Evolutionary conservation across 37 sponge, comb jelly and placozoan species (phyloP), one percentile per base, ranked within the genome.

Genomic region (Petrosia ficiformis): DNA sequence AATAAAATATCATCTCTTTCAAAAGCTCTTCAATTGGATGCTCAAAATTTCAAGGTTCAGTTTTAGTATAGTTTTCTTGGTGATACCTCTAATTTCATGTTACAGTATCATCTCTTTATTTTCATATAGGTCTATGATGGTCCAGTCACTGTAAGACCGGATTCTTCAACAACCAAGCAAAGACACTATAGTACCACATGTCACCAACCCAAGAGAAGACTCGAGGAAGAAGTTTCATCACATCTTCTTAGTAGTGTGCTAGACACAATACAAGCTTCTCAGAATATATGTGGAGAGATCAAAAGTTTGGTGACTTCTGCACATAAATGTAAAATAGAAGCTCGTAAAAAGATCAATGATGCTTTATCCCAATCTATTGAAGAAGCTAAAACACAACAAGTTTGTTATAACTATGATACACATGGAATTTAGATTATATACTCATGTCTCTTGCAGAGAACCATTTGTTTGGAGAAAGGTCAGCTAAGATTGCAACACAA

Each of bases 1-100:
- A 33, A 77, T 30, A 81, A 70, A 39, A 67, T 81, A 29, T 22
- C 71, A n/a, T 39, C 68, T 25, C 67, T 81, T 35, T 87, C 87
- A 19, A 44, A 66, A 16, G n/a, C 72, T 48, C 77, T 87, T 4
- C 70, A 71, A 21, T 68, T 87, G 1, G 82, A 87, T 71, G 82
- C 82, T 3, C 87, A 87, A 80, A 59, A 43, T 29, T 87, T 81
- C 48, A 77, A 81, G 81, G 87, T 87, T 33, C 8, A 48, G 14
- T 19, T 48, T 8, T 19, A n/a, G n/a, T n/a, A n/a, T n/a, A n/a
- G n/a, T n/a, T n/a, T n/a, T n/a, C n/a, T n/a, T n/a, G n/a, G n/a
- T n/a, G n/a, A n/a, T n/a, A n/a, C n/a, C n/a, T n/a, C n/a, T n/a
- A n/a, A n/a, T n/a, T 28, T 68, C 10, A 31, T 29, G 14, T 22